phyloP scores from a whole-genome alignment of 2,113 vertebrate genomes.

The Haemorhous mexicanus region DNA sequence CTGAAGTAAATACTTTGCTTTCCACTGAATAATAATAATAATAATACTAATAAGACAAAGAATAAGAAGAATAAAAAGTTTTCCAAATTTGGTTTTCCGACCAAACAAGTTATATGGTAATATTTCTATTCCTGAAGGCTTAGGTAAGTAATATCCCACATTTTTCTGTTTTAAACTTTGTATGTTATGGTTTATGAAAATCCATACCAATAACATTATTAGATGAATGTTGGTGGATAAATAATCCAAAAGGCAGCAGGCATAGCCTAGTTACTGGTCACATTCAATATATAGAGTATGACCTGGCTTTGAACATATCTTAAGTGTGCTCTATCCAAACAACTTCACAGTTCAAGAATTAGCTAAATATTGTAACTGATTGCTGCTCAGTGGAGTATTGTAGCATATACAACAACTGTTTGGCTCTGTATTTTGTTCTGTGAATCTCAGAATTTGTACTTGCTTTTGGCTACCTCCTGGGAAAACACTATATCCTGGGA shows the following conservation, averaged over 20 bases:
- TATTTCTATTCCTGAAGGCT: background rate
- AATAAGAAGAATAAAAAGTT: background rate
- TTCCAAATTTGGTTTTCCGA: background rate
- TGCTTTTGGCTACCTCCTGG: background rate
- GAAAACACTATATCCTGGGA: background rate
- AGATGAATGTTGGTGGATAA: background rate
- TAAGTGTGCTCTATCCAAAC: background rate
- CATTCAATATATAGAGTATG: background rate
- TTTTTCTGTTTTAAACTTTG: background rate
- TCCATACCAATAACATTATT: background rate
- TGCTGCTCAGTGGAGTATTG: background rate
- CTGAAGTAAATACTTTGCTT: background rate
- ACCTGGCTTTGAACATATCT: background rate
- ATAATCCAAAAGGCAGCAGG: background rate
- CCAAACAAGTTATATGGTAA: background rate
- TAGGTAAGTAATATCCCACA: fast-evolving
- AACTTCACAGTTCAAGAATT: background rate
- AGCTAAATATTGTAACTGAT: background rate
- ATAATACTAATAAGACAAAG: background rate
- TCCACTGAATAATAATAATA: background rate
- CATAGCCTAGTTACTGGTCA: background rate
- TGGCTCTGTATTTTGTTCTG: background rate
- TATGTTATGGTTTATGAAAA: background rate
- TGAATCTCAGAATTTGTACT: background rate
- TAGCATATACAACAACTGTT: fast-evolving